Base-by-base conservation (phyloP, 2,888 invertebrate species). In the Unio pictorum region DNA sequence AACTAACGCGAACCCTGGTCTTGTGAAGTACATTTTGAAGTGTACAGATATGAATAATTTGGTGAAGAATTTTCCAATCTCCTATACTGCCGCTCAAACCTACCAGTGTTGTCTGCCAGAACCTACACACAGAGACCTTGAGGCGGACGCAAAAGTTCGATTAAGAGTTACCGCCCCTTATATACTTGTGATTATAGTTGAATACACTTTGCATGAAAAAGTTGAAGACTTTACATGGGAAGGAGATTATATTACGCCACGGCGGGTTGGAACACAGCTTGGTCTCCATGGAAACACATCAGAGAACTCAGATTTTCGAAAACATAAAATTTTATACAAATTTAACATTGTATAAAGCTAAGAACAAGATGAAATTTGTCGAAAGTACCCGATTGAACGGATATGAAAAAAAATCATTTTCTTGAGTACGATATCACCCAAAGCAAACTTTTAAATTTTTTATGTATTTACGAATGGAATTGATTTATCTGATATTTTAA, bases 1-100 rank as follows among this genome's bases (percentile, higher is more conserved):
- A 8, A 68, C 69, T 15, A 71, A 66, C 0, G 64, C 71, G 26
- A 68, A 68, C 6, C 77, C 77, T 17, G 77, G 77, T 18, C 70
- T 77, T n/a, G 77, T 77, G 1, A 77, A 77, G 63, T 77, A 77
- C 60, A 77, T 77, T 26, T 68, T 77, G n/a, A 77, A 77, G 63
- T 77, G 77, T 45, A 77, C 77, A 7, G 77, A 77, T 69, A 77
- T 77, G 7, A 77, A 77, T 66, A 77, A 77, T 64, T 20, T 77
- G 34, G 71, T 77, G 30, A 77, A 77, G 61, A 71, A 72, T 66
- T 77, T 77, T 45, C 77, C 77, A 3, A 74, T 77, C 45, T 77
- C 77, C 3, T 77, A 77, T 57, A 77, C 77, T 0, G 73, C 74
- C 2, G 77, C 77, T 7, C 77, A 77, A 66, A 77, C 77, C 3